phyloP scores from a whole-genome alignment of 2,113 vertebrate species.

The Dicaeum eximium region DNA sequence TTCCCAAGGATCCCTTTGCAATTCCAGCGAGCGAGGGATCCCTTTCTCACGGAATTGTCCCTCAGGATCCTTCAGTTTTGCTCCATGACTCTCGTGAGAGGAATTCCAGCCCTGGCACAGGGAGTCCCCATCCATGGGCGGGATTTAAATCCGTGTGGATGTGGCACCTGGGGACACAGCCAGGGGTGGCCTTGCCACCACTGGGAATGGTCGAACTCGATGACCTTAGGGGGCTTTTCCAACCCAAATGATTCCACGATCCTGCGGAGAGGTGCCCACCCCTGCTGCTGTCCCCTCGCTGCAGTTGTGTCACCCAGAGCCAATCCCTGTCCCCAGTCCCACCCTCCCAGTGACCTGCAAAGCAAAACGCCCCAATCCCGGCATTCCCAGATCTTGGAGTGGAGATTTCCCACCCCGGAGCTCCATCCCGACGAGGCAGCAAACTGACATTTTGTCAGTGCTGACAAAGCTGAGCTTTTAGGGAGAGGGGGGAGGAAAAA shows the following conservation, averaged over 20 bases:
- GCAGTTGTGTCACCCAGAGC: accelerated
- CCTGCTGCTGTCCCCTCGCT: background rate
- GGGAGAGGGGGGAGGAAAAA: background rate
- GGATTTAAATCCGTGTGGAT: background rate
- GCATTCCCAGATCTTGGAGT: accelerated
- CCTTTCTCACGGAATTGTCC: background rate
- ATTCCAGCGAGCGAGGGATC: no score
- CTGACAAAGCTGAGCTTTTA: conserved; percentile 1
- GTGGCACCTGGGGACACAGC: background rate
- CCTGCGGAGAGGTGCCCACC: background rate
- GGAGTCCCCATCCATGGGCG: background rate
- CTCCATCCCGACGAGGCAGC: background rate
- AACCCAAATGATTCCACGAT: background rate
- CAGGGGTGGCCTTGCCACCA: background rate
- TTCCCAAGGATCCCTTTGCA: background rate
- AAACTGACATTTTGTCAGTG: background rate
- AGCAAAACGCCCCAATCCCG: accelerated
- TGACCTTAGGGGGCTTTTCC: accelerated
- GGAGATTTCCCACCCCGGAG: background rate
- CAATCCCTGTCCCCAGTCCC: accelerated
- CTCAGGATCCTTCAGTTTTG: background rate
- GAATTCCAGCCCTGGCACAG: background rate
- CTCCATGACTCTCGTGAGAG: accelerated
- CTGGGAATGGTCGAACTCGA: accelerated
- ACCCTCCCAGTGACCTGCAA: accelerated